Evolutionary conservation across 2,888 invertebrate genomes (phyloP), one percentile per base, ranked within the genome.

Genomic region (Bibio marci): DNA sequence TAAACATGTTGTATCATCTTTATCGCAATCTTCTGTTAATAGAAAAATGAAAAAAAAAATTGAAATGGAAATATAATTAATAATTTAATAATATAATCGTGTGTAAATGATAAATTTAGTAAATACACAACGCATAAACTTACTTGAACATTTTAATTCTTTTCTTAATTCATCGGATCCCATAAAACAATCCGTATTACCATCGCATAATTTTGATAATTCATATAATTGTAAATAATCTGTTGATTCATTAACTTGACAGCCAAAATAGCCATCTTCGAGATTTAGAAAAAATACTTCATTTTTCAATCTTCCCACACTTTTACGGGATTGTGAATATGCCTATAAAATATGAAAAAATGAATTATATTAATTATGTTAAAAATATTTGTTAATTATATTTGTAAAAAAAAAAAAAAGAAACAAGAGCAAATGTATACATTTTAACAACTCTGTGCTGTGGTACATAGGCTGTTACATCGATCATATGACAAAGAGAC

Each of bases 221-320:
- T 91, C 87, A 71, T 87, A 86, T 62, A 92, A 71, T 73, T 92
- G 91, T 63, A 92, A 72, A 62, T 91, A 81, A 67, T 90, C 88
- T 59, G 85, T 83, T 55, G 90, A 90, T 71, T 86, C 87, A 73
- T 92, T 92, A 55, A 91, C 87, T 74, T 92, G 91, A 69, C 91
- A 92, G 58, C 90, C 91, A 68, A 92, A 92, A 67, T 88, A 91
- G 61, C 91, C 91, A 72, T 91, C 90, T 72, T 91, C 91, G 67
- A 91, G 74, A 69, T 91, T 91, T 64, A 92, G 76, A 72, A 91
- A 88, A 73, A 92, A 91, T 64, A 90, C 80, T 73, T 91, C 90
- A 66, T 80, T 76, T 72, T 77, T 81, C 68, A 80, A 78, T 72
- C 79, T 79, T 52, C 57, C 56, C 51, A 58, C 76, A 71, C 79